Conservation (phyloP, 2,797 vertebrate genomes). For the Lepilemur ruficaudatus region DNA sequence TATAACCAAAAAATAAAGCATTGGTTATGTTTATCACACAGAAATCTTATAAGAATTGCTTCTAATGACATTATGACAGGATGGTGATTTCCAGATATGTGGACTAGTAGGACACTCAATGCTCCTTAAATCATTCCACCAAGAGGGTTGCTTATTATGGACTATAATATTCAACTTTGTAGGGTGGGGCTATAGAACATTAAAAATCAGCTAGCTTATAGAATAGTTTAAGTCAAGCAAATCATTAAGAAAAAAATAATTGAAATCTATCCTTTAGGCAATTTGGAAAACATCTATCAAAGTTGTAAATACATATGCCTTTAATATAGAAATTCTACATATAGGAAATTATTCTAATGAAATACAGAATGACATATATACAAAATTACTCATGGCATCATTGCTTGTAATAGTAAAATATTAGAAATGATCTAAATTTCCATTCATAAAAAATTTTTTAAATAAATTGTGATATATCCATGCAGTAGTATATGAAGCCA, state of each 20-base stretch:
- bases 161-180: background rate
- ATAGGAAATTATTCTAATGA: constrained; percentile 33
- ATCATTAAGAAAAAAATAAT: constrained; percentile 26
- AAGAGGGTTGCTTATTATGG: background rate
- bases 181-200: background rate
- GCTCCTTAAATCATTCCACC: background rate
- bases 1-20: background rate
- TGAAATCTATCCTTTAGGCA: background rate
- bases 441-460: constrained; percentile 18
- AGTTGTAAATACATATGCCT: background rate
- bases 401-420: background rate
- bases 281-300: constrained; percentile 31
- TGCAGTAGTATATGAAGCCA: background rate
- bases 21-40: background rate
- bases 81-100: background rate
- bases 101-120: background rate
- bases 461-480: background rate
- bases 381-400: background rate
- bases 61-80: background rate
- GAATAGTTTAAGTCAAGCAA: background rate
- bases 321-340: constrained; percentile 16
- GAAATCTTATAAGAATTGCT: background rate
- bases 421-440: background rate
- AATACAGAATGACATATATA: background rate
- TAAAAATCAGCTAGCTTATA: background rate